Percentiles rank a stretch among this genome's conserved stretches.
These are phyloP conservation scores for Tetraodon nigroviridis DNA, from an alignment of 2,113 vertebrate genomes.

Conservation along the genomic window DNA sequence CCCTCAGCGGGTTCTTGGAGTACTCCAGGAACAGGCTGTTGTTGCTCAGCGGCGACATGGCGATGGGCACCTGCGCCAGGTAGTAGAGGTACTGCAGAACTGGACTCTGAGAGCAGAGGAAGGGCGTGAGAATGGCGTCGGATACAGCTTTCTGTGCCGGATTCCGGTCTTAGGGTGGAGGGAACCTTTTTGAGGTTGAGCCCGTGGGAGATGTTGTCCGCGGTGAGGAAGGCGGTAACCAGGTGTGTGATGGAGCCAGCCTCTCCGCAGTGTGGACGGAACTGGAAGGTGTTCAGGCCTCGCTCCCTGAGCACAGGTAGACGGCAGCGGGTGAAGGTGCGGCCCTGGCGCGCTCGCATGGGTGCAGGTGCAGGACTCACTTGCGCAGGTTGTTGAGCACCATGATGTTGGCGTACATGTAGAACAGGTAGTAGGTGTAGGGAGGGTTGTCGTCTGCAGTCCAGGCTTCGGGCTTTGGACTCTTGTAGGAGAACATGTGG, in stretches of 20 bases:
- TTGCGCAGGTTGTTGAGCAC: conserved; percentile 96
- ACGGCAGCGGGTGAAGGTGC: neutral
- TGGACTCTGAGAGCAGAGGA: conserved; percentile 80
- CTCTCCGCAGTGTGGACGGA: conserved; percentile 96
- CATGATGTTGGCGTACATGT: conserved; percentile 99
- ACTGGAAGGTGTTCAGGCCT: conserved; percentile 91
- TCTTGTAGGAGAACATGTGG: conserved; percentile 94
- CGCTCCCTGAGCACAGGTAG: conserved; percentile 76
- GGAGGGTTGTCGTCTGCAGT: conserved; percentile 88
- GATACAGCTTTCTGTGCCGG: too few relatives aligned
- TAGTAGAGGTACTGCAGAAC: conserved; percentile 98
- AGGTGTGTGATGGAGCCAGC: conserved; percentile 97
- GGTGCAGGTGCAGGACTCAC: conserved; percentile 64
- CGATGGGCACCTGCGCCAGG: conserved; percentile 94
- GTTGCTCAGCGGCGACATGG: conserved; percentile 99
- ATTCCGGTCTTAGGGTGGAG: neutral
- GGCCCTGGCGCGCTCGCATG: neutral
- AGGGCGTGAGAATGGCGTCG: neutral
- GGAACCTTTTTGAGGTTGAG: conserved; percentile 95
- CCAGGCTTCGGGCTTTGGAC: conserved; percentile 91
- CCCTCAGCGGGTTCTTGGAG: conserved; percentile 91
- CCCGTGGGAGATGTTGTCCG: conserved; percentile 97
- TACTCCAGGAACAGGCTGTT: conserved; percentile 97
- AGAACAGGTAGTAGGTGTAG: conserved; percentile 96
- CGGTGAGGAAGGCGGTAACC: conserved; percentile 92